Conservation (phyloP, 2,888 invertebrate species). For the Leptinotarsa rubiginosa region DNA sequence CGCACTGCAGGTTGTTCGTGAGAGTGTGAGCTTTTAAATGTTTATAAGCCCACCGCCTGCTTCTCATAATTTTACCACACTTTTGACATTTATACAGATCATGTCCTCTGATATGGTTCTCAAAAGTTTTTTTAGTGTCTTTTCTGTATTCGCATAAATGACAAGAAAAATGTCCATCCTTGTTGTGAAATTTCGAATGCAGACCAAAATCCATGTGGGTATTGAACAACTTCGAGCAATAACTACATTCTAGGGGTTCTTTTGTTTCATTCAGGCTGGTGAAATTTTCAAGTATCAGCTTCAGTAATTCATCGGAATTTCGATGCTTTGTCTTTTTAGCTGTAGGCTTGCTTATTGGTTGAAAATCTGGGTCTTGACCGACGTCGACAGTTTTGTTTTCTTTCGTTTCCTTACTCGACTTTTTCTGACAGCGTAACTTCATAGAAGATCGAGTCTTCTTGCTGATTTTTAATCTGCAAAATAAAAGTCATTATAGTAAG, state of each 20-base stretch:
- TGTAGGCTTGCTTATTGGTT: not conserved
- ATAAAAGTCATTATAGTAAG: not conserved
- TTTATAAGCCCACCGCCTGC: conserved; percentile 42
- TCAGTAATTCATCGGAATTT: conserved; percentile 13
- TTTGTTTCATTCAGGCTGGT: conserved; percentile 47
- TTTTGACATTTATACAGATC: conserved; percentile 27
- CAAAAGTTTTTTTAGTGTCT: conserved; percentile 51
- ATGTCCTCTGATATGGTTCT: conserved; percentile 52
- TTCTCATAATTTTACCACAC: conserved; percentile 52
- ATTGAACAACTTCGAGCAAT: conserved; percentile 69
- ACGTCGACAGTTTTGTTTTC: not conserved
- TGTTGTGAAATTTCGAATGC: conserved; percentile 57
- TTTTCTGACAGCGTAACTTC: conserved; percentile 8
- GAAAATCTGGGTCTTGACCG: conserved; percentile 20
- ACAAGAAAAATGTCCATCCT: conserved; percentile 57
- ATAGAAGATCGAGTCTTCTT: conserved; percentile 8
- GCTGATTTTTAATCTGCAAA: conserved; percentile 29
- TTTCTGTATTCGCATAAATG: conserved; percentile 58
- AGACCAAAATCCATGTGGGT: conserved; percentile 57
- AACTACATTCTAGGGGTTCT: conserved; percentile 67
- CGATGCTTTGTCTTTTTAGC: conserved; percentile 8
- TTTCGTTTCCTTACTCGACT: conserved; percentile 10
- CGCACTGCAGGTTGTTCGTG: conserved; percentile 53
- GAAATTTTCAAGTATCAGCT: conserved; percentile 11
- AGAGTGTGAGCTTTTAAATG: conserved; percentile 56